These are phyloP conservation scores for Eilema sororculum DNA, from an alignment of 2,888 invertebrate genomes.

Conservation along the genomic window DNA sequence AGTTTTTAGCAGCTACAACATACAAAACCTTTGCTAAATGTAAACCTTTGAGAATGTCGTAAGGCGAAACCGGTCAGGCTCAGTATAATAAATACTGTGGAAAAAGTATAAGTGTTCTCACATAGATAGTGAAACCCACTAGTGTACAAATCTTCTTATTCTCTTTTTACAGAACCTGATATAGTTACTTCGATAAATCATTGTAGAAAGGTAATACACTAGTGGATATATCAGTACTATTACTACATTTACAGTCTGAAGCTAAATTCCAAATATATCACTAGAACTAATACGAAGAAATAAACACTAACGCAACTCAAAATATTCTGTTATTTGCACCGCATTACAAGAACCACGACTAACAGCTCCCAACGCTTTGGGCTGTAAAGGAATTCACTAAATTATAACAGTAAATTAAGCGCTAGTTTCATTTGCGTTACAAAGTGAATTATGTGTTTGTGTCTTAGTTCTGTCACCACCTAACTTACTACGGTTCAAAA, in stretches of 20 bases:
- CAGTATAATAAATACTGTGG: too few relatives aligned
- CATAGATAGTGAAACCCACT: too few relatives aligned
- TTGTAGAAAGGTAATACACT: not conserved
- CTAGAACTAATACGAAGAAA: not conserved
- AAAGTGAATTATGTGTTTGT: conserved; percentile 85
- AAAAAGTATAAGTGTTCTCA: too few relatives aligned
- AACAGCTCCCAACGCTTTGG: conserved; percentile 60
- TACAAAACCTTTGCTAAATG: too few relatives aligned
- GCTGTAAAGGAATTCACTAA: conserved; percentile 83
- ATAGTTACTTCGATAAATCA: not conserved
- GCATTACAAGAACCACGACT: conserved; percentile 39
- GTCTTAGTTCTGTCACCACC: conserved; percentile 87
- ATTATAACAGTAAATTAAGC: conserved; percentile 87
- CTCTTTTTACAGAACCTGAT: too few relatives aligned
- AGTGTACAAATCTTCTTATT: too few relatives aligned
- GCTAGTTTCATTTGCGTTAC: conserved; percentile 86
- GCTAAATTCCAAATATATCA: not conserved
- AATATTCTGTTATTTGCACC: conserved; percentile 38
- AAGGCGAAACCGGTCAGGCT: too few relatives aligned
- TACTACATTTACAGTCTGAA: not conserved
- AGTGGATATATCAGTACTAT: not conserved
- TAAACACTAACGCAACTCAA: conserved; percentile 18
- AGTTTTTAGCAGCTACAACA: too few relatives aligned
- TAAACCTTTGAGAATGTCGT: too few relatives aligned
- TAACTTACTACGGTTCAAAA: conserved; percentile 87